A percentile compares a stretch with the other conserved stretches of the same genome.
phyloP scores from a whole-genome alignment of 2,797 vertebrate species.

The Rhinogobio ventralis region DNA sequence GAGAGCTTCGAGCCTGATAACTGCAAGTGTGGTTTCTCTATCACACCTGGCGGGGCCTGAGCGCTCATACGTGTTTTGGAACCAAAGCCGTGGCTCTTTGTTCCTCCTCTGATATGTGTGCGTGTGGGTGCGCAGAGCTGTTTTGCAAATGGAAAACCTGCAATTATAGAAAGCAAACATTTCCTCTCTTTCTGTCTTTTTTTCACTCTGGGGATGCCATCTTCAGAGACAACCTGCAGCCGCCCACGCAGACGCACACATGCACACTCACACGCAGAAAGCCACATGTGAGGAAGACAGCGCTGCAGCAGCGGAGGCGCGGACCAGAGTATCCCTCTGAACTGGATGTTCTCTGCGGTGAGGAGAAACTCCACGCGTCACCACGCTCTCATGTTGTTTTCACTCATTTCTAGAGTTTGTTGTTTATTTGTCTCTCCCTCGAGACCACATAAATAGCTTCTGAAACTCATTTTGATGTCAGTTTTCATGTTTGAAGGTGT shows the following conservation, averaged over 20 bases:
- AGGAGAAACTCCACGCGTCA: constrained; percentile 56
- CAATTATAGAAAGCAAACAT: constrained; percentile 59
- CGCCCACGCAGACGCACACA: constrained; percentile 59
- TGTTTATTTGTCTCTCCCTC: constrained; percentile 54
- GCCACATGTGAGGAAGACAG: constrained; percentile 65
- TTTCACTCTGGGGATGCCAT: constrained; percentile 85
- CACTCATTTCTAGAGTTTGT: constrained; percentile 40
- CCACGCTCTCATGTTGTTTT: constrained; percentile 12
- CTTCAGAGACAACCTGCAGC: constrained; percentile 74
- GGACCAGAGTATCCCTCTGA: constrained; percentile 67
- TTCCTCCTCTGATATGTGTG: constrained; percentile 38
- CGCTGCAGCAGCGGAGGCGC: constrained; percentile 62
- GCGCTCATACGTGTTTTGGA: constrained; percentile 17
- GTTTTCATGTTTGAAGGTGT: constrained; percentile 15
- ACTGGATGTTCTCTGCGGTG: constrained; percentile 71
- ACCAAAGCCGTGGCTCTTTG: constrained; percentile 22
- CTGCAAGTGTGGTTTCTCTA: constrained; percentile 37
- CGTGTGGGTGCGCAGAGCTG: constrained; percentile 35
- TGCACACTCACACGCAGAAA: constrained; percentile 37
- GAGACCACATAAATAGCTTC: constrained; percentile 54
- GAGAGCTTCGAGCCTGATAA: constrained; percentile 2
- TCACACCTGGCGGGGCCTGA: neutral
- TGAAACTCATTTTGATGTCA: constrained; percentile 56
- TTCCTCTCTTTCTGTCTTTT: constrained; percentile 67
- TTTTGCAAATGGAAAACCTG: constrained; percentile 57